A percentile compares a stretch with the other conserved stretches of the same genome.
Evolutionary conservation across 1,140 invertebrate genomes (phyloP).

Genomic region (Nephotettix cincticeps): DNA sequence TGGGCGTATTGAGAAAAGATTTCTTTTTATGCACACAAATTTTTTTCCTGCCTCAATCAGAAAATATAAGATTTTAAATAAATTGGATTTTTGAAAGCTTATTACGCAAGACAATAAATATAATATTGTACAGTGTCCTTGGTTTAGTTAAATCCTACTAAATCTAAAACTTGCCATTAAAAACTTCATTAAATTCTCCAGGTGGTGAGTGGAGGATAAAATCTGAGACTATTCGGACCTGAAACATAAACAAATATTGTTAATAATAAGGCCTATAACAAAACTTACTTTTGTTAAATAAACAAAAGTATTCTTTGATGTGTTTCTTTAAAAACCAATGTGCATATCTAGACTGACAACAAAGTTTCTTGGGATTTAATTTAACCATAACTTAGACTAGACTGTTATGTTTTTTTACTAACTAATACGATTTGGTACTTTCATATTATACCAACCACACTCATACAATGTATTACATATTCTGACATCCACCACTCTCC

Average conservation of each 20-base stretch:
- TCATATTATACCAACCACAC: no score
- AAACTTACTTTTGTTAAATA: neutral
- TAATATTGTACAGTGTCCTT: no score
- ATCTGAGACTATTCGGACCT: conserved; percentile 93
- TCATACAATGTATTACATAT: no score
- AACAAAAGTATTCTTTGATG: neutral
- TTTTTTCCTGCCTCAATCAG: no score
- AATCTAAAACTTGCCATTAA: conserved; percentile 81
- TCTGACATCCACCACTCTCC: no score
- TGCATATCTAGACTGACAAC: neutral
- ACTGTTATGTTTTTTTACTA: neutral
- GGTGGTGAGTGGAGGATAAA: conserved; percentile 98
- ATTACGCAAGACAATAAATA: neutral
- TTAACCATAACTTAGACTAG: neutral
- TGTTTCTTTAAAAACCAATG: neutral
- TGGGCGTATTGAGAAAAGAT: no score
- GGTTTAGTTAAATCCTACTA: no score
- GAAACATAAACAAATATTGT: conserved; percentile 39
- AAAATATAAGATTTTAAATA: conserved; percentile 8
- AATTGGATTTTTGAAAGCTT: neutral
- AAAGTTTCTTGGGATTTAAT: neutral
- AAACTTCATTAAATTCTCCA: conserved; percentile 99
- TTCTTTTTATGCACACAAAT: no score
- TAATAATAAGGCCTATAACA: neutral
- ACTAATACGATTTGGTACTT: neutral